Evolutionary conservation across 2,797 vertebrate genomes (phyloP), one percentile per base, ranked within the genome.

Genomic region (Fundulus diaphanus): DNA sequence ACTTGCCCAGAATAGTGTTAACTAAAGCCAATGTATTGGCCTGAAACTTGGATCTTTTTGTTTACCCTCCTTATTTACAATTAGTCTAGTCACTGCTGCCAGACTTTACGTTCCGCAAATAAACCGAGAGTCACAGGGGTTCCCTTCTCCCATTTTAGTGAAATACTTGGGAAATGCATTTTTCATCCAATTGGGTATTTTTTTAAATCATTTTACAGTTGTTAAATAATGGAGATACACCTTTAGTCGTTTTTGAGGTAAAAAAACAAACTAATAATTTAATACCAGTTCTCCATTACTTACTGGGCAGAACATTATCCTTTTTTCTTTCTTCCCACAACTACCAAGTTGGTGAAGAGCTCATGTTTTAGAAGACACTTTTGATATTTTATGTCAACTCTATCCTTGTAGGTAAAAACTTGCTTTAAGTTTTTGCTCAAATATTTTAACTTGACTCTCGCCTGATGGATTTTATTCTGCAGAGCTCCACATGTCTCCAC

Each of bases 391-490:
- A 51, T 51, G 20, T 24, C 20, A 24, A 52, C 7, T 8, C 3
- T 52, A 24, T 24, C 7, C 5, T 22, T 20, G 52, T 13, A 29
- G 27, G 54, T 56, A 72, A 68, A 78, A 67, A 52, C 11, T 44
- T 48, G 11, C 49, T 51, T 5, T 59, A 49, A 42, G 78, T 82
- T 59, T 52, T 81, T 79, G 72, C 81, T 70, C 74, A 77, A 77
- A 79, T 68, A 66, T 37, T 69, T 44, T n/a, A n/a, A n/a, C n/a
- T n/a, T n/a, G n/a, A n/a, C n/a, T n/a, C n/a, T n/a, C n/a, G n/a
- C n/a, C n/a, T n/a, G n/a, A n/a, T n/a, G n/a, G n/a, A n/a, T n/a
- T n/a, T n/a, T n/a, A n/a, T n/a, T n/a, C n/a, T n/a, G n/a, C n/a
- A n/a, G n/a, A n/a, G n/a, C n/a, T n/a, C n/a, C n/a, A n/a, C n/a